Percentiles rank a stretch among this genome's conserved stretches.
These are phyloP conservation scores for Vulpes vulpes DNA, from an alignment of 2,113 vertebrate species.

Conservation along the genomic window DNA sequence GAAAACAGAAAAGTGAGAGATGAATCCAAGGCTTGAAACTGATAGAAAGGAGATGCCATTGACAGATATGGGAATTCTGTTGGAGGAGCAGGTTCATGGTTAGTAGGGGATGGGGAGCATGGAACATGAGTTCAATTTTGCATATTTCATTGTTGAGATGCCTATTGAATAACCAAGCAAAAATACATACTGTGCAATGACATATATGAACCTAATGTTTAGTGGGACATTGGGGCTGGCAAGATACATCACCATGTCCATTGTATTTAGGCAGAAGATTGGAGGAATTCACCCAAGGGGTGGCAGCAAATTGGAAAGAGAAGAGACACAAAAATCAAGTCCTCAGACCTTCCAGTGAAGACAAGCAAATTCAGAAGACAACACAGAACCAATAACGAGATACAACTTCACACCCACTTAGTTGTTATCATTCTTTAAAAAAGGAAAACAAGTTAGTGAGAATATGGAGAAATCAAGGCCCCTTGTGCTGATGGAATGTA, in stretches of 20 bases:
- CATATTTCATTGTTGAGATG: not conserved
- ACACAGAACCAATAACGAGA: not conserved
- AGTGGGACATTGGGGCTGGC: not conserved
- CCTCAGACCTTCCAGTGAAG: not conserved
- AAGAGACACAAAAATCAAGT: not conserved
- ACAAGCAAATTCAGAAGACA: not conserved
- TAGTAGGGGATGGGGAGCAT: not conserved
- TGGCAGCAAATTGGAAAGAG: not conserved
- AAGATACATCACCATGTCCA: not conserved
- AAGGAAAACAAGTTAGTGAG: not conserved
- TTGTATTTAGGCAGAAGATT: not conserved
- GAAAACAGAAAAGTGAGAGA: not conserved
- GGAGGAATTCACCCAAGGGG: not conserved
- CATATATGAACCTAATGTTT: not conserved
- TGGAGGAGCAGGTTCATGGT: not conserved
- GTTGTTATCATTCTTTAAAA: not conserved
- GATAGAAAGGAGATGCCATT: not conserved
- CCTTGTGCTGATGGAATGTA: not conserved
- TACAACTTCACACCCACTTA: not conserved
- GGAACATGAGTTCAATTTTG: not conserved
- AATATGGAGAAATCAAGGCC: not conserved
- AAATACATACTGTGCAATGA: not conserved
- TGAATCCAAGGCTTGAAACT: not conserved
- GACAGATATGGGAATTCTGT: not conserved
- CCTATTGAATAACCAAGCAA: not conserved